phyloP scores from a whole-genome alignment of 2,888 invertebrate species.

The Galerucella pusilla region DNA sequence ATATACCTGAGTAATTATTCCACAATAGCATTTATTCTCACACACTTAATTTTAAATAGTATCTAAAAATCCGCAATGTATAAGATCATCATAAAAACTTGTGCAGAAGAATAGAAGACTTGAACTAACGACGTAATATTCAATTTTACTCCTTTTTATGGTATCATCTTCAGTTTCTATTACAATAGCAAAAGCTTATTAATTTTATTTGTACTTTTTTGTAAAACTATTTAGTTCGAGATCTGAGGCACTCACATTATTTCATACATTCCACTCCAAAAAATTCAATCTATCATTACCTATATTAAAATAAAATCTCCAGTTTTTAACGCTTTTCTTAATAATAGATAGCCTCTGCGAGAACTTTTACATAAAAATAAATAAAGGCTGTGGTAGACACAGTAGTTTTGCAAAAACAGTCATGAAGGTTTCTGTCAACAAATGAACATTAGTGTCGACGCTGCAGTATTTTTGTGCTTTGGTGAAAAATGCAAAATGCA shows the following conservation, averaged over 20 bases:
- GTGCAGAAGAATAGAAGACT: constrained; percentile 24
- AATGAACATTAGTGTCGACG: too few relatives aligned
- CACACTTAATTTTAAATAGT: constrained; percentile 7
- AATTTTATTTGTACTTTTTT: constrained; percentile 35
- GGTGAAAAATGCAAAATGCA: too few relatives aligned
- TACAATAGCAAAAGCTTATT: constrained; percentile 28
- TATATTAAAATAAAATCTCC: not conserved
- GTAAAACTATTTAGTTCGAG: constrained; percentile 32
- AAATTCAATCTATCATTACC: not conserved
- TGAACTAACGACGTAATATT: constrained; percentile 17
- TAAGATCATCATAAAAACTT: constrained; percentile 20
- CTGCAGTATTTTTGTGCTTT: too few relatives aligned
- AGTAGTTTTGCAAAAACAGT: too few relatives aligned
- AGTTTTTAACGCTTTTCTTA: not conserved
- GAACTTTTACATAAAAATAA: too few relatives aligned
- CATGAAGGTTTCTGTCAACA: too few relatives aligned
- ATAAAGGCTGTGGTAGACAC: too few relatives aligned
- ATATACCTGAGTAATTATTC: constrained; percentile 9
- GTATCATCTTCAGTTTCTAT: constrained; percentile 26
- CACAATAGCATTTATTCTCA: not conserved
- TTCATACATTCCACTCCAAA: not conserved
- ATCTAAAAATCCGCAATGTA: constrained; percentile 26
- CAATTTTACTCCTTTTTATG: constrained; percentile 14
- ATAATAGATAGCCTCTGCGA: too few relatives aligned
- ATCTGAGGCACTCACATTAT: constrained; percentile 36